Base-by-base conservation (phyloP, 2,888 invertebrate genomes). In the Dugesia japonica region DNA sequence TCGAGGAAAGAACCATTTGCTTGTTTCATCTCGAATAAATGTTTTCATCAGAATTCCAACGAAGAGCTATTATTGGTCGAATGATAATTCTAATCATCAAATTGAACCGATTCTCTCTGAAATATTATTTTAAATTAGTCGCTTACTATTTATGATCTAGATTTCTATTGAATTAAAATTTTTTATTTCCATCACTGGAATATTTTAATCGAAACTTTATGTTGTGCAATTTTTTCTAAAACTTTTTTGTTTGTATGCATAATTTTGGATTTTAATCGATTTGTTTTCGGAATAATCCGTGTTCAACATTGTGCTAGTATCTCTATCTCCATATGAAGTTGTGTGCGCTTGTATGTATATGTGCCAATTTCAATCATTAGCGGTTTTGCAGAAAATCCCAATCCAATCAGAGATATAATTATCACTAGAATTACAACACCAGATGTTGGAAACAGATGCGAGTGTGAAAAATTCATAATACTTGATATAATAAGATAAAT, bases 371-470 rank as follows among this genome's bases (percentile, higher is more conserved):
- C 31, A 31, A 13, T 31, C 31, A 13, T 31, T 4, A 31, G 31
- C 7, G 31, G 31, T 23, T 56, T 23, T 23, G 7, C 9, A 56
- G 17, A 20, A n/a, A 20, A 9, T n/a, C 56, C 56, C 56, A 56
- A n/a, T 23, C n/a, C n/a, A 20, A n/a, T 20, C 56, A 56, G 56
- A 56, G 7, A 56, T 56, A 56, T 56, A 56, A 23, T 56, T 20
- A 56, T 56, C 23, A 23, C 56, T 56, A 9, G 56, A 56, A 56
- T 56, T 56, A 56, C 56, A 56, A 56, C 7, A 56, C n/a, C 56
- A 56, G 56, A 56, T 56, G 56, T 56, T 56, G 56, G 56, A 56
- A 56, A 23, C 56, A 56, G 56, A 56, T 56, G 56, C 20, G 23
- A 56, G 56, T 56, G 56, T 56, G 56, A 56, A 56, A 56, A 56